Base-by-base conservation (phyloP, 2,797 vertebrate genomes). In the Pangasius krempfi region DNA sequence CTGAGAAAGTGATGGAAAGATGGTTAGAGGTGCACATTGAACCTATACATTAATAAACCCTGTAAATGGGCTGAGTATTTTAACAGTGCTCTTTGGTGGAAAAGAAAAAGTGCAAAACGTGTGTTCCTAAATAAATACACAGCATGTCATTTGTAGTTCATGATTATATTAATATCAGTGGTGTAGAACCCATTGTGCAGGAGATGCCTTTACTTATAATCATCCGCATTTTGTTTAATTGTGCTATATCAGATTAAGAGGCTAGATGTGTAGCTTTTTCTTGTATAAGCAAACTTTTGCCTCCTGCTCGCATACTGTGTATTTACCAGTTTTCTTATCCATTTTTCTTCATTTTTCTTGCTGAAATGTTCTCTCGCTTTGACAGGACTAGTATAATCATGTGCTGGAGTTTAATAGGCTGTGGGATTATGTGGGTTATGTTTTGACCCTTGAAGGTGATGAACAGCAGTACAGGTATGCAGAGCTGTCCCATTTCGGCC, bases 391-490 rank as follows among this genome's bases (percentile, higher is more conserved):
- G 62, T 66, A 87, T 80, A 80, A 87, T 79, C 76, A 68, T 80
- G 44, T 37, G 62, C 47, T 70, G 76, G 86, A 30, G 33, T 85
- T 75, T 47, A 44, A 80, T 73, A 62, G 66, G 82, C 81, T 87
- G 68, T 87, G 81, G 83, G 83, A 87, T 62, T 87, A 90, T 85
- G 60, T 73, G 37, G 78, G 58, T 78, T 85, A 89, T 80, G 82
- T 89, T 52, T 75, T 86, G 85, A 90, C 82, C 87, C 54, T 86
- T 81, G 86, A 89, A 87, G 80, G 82, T 85, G 85, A 78, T 70
- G 85, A 87, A 86, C 22, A 87, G 80, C 75, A 54, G 33, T 82
- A 88, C 76, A 52, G 85, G 88, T 89, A 89, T 68, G 58, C 85
- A 70, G 78, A 86, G 81, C 37, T 60, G 78, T 37, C 86, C 89